Base-by-base conservation (phyloP, 1,140 invertebrate species). In the Tetramorium parvispinum region DNA sequence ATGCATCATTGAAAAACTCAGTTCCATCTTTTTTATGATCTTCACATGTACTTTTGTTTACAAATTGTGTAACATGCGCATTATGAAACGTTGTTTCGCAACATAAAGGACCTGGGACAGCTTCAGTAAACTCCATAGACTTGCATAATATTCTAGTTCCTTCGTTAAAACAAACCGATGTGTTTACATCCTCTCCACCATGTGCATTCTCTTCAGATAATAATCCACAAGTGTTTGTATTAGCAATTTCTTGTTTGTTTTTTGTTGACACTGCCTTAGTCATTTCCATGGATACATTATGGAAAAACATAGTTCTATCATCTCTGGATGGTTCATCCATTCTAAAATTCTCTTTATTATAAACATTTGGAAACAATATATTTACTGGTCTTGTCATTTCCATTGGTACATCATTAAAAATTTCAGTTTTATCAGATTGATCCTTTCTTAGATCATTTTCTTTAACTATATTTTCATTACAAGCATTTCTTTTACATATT, bases 121-220 rank as follows among this genome's bases (percentile, higher is more conserved):
- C 8, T 68, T 88, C 51, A n/a, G 85, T 92, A 6, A 91, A 49
- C 11, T 92, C 86, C 83, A 91, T 91, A 55, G 89, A 83, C 5
- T 32, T 63, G 21, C 59, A 65, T 32, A 87, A 77, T 24, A 68
- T 27, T 71, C 61, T 43, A 1, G 85, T 87, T 77, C 51, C 71
- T 71, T 91, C 63, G 71, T 70, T 43, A 18, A 73, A 40, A 7
- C 18, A 32, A 18, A 7, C 27, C 10, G 18, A 21, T 32, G 16
- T 32, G 7, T 32, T 32, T 51, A 3, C 24, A 43, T 61, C 55
- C 3, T 11, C 32, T 18, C 8, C 16, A 8, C 7, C 16, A 27
- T n/a, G 32, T 68, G 16, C 2, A 59, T 46, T 71, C 2, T 82
- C 24, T 46, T 73, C 13, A 16, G 37, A 68, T 32, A 59, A 11